Evolutionary conservation across 2,888 invertebrate species (phyloP).

Genomic region (Plebejus anna): DNA sequence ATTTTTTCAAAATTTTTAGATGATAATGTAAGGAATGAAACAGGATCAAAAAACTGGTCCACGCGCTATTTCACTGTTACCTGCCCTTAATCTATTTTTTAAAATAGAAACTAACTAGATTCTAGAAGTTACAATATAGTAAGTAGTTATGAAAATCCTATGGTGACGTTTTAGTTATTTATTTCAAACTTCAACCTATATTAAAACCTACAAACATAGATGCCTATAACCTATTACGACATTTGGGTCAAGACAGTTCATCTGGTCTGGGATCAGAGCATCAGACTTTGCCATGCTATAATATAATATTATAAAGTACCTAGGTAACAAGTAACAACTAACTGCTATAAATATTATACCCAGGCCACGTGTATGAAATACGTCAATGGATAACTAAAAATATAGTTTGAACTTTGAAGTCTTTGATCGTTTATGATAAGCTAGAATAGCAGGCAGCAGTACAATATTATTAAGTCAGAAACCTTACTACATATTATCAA

Average conservation of each 20-base stretch:
- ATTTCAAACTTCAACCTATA: neutral
- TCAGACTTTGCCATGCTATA: neutral
- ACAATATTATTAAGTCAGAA: too few relatives aligned
- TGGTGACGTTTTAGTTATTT: neutral
- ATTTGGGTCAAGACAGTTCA: constrained; percentile 20
- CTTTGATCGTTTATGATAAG: neutral
- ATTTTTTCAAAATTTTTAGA: too few relatives aligned
- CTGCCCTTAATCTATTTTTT: too few relatives aligned
- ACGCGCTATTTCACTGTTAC: too few relatives aligned
- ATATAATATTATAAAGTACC: too few relatives aligned
- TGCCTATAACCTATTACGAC: constrained; percentile 1
- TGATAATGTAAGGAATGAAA: too few relatives aligned
- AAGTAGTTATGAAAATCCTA: neutral
- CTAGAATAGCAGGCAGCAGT: neutral
- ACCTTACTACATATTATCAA: too few relatives aligned
- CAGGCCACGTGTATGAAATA: neutral
- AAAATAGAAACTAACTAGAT: too few relatives aligned
- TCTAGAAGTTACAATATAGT: too few relatives aligned
- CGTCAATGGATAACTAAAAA: neutral
- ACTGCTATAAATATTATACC: neutral
- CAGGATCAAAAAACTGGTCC: too few relatives aligned
- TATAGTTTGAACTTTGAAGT: neutral
- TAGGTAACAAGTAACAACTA: neutral
- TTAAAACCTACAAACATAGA: constrained; percentile 18
- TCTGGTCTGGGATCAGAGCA: neutral